A percentile compares a stretch with the other conserved stretches of the same genome.
These are phyloP conservation scores for Caenorhabditis auriculariae DNA, from an alignment of 2,888 invertebrate species.

Conservation along the genomic window DNA sequence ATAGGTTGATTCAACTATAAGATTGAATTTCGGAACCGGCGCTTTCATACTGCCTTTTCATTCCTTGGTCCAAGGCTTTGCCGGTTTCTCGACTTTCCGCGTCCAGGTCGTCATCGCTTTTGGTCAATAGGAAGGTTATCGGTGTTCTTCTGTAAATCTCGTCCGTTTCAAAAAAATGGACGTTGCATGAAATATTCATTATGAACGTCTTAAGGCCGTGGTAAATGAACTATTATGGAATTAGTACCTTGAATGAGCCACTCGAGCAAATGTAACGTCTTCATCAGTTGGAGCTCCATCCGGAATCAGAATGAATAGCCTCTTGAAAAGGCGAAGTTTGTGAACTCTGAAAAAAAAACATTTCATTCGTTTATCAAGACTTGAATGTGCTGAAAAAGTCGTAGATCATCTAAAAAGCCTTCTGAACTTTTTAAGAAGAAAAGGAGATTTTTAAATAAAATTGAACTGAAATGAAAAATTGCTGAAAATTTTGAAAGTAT, in stretches of 20 bases:
- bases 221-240: neutral
- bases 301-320: constrained; percentile 39
- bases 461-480: too few relatives aligned
- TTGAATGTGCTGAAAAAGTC: too few relatives aligned
- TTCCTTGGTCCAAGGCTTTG: constrained; percentile 17
- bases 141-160: constrained; percentile 22
- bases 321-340: constrained; percentile 37
- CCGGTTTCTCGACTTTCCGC: constrained; percentile 39
- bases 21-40: constrained; percentile 7
- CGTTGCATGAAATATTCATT: too few relatives aligned
- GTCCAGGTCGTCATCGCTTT: constrained; percentile 45
- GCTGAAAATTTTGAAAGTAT: too few relatives aligned
- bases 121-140: constrained; percentile 35
- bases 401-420: too few relatives aligned
- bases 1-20: neutral
- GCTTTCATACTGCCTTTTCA: constrained; percentile 34
- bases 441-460: neutral
- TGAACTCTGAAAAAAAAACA: constrained; percentile 24
- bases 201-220: too few relatives aligned
- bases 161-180: neutral
- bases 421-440: neutral
- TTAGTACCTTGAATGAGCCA: constrained; percentile 30
- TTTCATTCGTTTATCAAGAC: neutral
- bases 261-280: constrained; percentile 41
- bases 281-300: constrained; percentile 46